A percentile compares a stretch with the other conserved stretches of the same genome.
Evolutionary conservation across 2,113 vertebrate genomes (phyloP).

Genomic region (Glaucomys volans): DNA sequence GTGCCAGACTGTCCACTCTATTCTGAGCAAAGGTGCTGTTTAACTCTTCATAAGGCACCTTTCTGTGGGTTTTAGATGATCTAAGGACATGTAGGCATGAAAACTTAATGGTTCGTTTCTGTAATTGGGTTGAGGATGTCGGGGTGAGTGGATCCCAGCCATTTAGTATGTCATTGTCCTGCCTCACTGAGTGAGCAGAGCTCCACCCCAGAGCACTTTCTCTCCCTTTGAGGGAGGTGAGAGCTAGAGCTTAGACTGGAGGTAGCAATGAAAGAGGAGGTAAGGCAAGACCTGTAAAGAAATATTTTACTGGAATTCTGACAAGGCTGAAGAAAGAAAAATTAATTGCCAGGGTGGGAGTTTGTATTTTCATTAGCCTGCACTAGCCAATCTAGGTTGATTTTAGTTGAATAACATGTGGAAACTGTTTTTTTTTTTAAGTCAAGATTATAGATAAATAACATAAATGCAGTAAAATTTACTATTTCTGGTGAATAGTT

Average conservation of each 20-base stretch:
- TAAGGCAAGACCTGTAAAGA: neutral
- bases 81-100: neutral
- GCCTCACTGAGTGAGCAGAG: neutral
- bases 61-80: neutral
- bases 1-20: neutral
- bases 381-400: neutral
- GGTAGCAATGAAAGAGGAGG: neutral
- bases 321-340: neutral
- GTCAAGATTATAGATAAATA: neutral
- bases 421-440: conserved; percentile 10
- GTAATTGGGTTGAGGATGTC: neutral
- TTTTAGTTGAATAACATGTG: conserved; percentile 18
- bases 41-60: neutral
- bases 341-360: neutral
- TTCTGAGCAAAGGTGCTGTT: neutral
- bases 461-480: neutral
- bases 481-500: neutral
- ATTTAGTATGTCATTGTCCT: neutral
- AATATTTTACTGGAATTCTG: neutral
- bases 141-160: neutral
- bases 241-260: neutral
- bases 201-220: neutral
- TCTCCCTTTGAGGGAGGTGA: neutral
- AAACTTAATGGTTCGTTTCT: neutral
- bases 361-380: neutral